A percentile compares a stretch with the other conserved stretches of the same genome.
phyloP scores from a whole-genome alignment of 2,113 vertebrate species.

The Procavia capensis region DNA sequence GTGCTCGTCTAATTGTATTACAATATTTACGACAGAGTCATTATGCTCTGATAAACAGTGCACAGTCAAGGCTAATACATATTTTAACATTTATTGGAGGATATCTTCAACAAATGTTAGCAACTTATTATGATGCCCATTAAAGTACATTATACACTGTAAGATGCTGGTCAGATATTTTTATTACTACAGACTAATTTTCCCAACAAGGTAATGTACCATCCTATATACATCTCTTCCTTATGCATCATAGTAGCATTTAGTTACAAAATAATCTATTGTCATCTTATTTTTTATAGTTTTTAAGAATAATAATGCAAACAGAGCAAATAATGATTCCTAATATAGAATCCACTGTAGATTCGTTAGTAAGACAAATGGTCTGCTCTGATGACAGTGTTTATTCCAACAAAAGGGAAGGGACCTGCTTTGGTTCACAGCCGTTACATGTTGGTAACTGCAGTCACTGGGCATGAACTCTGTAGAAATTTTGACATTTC shows the following conservation, averaged over 20 bases:
- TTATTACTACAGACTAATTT: slow-evolving; percentile 45
- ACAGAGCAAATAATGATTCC: slow-evolving; percentile 59
- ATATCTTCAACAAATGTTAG: background rate
- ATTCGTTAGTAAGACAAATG: slow-evolving; percentile 63
- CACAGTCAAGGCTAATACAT: background rate
- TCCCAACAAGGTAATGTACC: background rate
- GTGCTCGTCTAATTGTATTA: background rate
- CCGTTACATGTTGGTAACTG: background rate
- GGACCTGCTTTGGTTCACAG: background rate
- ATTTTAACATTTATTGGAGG: no score
- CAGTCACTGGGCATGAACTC: background rate
- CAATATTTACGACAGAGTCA: background rate
- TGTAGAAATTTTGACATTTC: background rate
- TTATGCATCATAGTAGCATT: slow-evolving; percentile 49
- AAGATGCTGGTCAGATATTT: background rate
- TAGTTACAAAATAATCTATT: slow-evolving; percentile 65
- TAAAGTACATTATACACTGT: slow-evolving; percentile 17
- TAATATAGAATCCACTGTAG: background rate
- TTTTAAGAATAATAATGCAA: slow-evolving; percentile 62
- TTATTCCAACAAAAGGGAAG: slow-evolving; percentile 41
- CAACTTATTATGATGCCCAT: background rate
- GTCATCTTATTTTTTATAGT: slow-evolving; percentile 50
- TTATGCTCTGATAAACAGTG: background rate
- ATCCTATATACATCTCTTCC: slow-evolving; percentile 34
- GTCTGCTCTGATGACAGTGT: background rate